These are phyloP conservation scores for Synergus gifuensis DNA, from an alignment of 2,888 invertebrate species.

Conservation along the genomic window DNA sequence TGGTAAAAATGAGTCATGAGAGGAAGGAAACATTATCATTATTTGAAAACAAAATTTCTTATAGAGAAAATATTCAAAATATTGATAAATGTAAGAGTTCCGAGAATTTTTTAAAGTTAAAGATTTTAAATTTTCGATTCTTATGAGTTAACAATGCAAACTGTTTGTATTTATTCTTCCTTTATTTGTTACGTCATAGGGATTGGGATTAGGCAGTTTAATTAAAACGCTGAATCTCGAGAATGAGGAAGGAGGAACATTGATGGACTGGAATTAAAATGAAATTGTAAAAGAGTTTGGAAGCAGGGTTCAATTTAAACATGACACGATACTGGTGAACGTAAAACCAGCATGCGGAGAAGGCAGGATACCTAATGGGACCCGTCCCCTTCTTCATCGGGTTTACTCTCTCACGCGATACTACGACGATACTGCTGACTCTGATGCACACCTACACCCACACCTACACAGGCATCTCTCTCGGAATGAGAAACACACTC, in stretches of 20 bases:
- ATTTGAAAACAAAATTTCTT: background rate
- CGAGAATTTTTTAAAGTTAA: too few species aligned
- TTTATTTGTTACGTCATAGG: too few species aligned
- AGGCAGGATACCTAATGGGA: conserved; percentile 60
- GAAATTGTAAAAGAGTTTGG: background rate
- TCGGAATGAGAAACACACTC: conserved; percentile 58
- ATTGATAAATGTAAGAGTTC: background rate
- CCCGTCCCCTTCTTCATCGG: conserved; percentile 56
- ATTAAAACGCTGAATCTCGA: too few species aligned
- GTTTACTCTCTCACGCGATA: conserved; percentile 68
- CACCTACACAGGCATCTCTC: conserved; percentile 50
- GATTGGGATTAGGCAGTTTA: too few species aligned
- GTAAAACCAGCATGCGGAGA: conserved; percentile 52
- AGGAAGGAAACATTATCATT: background rate
- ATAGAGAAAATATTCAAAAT: background rate
- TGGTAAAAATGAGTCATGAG: background rate
- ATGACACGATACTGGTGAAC: conserved; percentile 53
- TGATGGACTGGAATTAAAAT: background rate
- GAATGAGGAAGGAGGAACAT: background rate
- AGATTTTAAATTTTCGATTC: background rate
- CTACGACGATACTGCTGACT: conserved; percentile 58
- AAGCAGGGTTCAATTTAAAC: conserved; percentile 49
- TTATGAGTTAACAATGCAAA: background rate
- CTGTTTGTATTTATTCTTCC: too few species aligned
- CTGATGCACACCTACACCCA: conserved; percentile 60